Evolutionary conservation across 2,113 vertebrate genomes (phyloP), one percentile per base, ranked within the genome.

Genomic region (Prochilodus magdalenae): DNA sequence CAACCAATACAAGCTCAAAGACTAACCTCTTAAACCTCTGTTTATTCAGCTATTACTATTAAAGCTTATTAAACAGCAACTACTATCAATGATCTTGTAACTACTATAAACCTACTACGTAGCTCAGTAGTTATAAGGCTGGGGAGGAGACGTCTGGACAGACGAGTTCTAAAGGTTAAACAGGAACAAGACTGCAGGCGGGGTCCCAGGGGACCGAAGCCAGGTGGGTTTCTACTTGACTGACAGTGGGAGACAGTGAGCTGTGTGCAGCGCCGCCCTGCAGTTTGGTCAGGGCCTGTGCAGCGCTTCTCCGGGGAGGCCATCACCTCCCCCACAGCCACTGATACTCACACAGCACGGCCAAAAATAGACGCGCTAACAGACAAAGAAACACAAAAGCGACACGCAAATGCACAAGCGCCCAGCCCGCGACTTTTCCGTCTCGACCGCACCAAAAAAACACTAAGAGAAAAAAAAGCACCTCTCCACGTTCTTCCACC

Each of bases 121-220:
- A 24, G 10, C 10, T 24, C n/a, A 26, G 57, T 13, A 60, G 57
- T 60, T 60, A 1, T 60, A n/a, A 60, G 20, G 10, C 0, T 59
- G n/a, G 10, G n/a, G 24, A 60, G 1, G 24, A 15, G 57, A 60
- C 12, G 57, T 60, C 57, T 60, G 57, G 57, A 20, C 53, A 22
- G 20, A 15, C 16, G 22, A 57, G 53, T 57, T n/a, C 55, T 72
- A 57, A 13, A 69, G 67, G 70, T 26, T 73, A 53, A 80, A 80
- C 6, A 75, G 20, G 77, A 89, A 91, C 93, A 90, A 89, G 70
- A 24, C 79, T 87, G 91, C 91, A 89, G 93, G 92, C 93, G 87
- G 83, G 88, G 84, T 90, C 89, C 89, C 86, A 88, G 33, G 86
- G 24, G 90, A 86, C 90, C 79, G 90, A 87, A 89, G 75, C 85